Evolutionary conservation across 1,140 invertebrate species (phyloP), one percentile per base, ranked within the genome.

Genomic region (Agrypnia vestita): DNA sequence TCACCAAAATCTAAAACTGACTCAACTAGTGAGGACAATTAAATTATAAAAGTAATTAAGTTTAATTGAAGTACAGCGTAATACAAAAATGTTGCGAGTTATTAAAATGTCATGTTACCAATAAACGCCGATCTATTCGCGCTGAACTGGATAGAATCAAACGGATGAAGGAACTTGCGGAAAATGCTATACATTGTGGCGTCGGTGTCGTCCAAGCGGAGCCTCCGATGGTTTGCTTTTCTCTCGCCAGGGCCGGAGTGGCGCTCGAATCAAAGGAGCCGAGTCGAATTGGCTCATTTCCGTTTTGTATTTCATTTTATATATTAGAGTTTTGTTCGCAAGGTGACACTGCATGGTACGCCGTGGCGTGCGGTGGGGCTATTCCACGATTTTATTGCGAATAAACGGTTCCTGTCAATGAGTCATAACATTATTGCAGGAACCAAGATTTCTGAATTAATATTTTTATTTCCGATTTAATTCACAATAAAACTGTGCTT

Each of bases 391-490:
- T 82, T 79, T 82, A 82, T 82, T 78, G 76, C 76, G 64, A 82
- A 82, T 82, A 82, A 82, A 82, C 80, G 59, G 78, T 76, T 73
- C 80, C 80, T 59, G 80, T 72, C 76, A 79, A 82, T 82, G 80
- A 82, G 49, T 82, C 80, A 74, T 82, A 78, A 82, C 53, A 72
- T 71, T 82, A 82, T 82, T 51, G n/a, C 3, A 51, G 17, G 15
- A 71, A 71, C 67, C 47, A 47, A n/a, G 43, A 47, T n/a, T 49
- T 25, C 12, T 51, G 49, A 3, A 13, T 51, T 35, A 17, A 53
- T 53, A 53, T 53, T 13, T 53, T 53, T 53, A 53, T 17, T 13
- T 53, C 17, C 12, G 51, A 13, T n/a, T 13, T 12, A 53, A 53
- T 17, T 12, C 7, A 53, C 7, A 13, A 1, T 3, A 51, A 1